Evolutionary conservation across 2,888 invertebrate genomes (phyloP), one percentile per base, ranked within the genome.

Genomic region (Pachycephus smyrnensis): DNA sequence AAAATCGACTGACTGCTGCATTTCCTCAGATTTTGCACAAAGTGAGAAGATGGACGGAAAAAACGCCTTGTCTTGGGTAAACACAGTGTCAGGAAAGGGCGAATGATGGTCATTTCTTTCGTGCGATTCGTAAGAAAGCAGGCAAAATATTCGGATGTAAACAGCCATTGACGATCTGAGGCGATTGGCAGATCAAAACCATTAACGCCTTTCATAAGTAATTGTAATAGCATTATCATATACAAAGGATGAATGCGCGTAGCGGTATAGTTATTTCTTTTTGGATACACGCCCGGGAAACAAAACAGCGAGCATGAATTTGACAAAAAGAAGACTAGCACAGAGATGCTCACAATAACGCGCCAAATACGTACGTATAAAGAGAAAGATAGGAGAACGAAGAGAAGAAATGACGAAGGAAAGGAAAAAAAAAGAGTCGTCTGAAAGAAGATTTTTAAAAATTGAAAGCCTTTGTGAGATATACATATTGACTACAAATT

Each of bases 201-300:
- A 32, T 32, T 4, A n/a, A 30, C 69, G 30, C 32, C 69, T 30
- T 30, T 69, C 30, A 69, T 69, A 69, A 69, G 69, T 69, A 69
- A 69, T 40, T 69, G 69, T 69, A 69, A 69, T 69, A 35, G 73
- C 84, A 82, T 84, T 82, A 80, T 83, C 80, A 81, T 81, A 80
- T 81, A 82, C 83, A 79, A 81, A 81, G 82, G 82, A 82, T 82
- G 82, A 84, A 82, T 79, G 81, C 81, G 79, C 82, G 81, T 78
- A 80, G 4, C 40, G 12, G 40, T 40, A 12, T 40, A 15, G 40
- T 12, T 40, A 83, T 73, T 55, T 33, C 77, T 73, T 79, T 80
- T 81, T 82, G 82, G 85, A 85, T 83, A 82, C 84, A 82, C 86
- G 85, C 85, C 84, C 85, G 84, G 84, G 85, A 80, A 86, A 83